Base-by-base conservation (phyloP, 2,113 vertebrate genomes). In the Rhipidura dahli region DNA sequence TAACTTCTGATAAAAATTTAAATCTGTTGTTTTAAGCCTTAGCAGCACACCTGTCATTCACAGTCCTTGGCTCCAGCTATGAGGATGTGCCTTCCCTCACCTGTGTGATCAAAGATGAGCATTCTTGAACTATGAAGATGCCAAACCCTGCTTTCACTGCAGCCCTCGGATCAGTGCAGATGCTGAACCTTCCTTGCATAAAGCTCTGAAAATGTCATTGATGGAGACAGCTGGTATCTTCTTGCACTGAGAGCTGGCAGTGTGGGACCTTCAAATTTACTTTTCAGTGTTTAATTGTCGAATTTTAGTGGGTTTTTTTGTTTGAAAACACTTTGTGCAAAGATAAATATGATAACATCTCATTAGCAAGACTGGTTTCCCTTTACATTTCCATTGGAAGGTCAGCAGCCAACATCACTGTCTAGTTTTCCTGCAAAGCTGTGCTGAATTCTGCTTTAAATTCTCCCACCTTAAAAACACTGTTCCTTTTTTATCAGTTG, bases 201-300 rank as follows among this genome's bases (percentile, higher is more conserved):
- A 30, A 75, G 76, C 60, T 92, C 88, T 83, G 88, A 18, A 77
- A 70, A 69, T 57, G 53, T 14, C 83, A 45, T 2, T 42, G 65
- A 3, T 39, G 0, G 4, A 68, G 61, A 22, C 37, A 40, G 11
- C 9, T 27, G 31, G 24, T 35, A 3, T 21, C 35, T 39, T 23
- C 82, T 33, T 71, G 40, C 24, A 37, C 56, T 47, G 22, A 2
- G 13, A 79, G 15, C 26, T 72, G 65, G 30, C 40, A 8, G 2
- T 24, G 40, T 50, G 23, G 31, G 11, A n/a, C 50, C 23, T 80
- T 30, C 50, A 64, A 7, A 60, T 44, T 71, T 57, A 12, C 15
- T 50, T 77, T 39, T 39, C 6, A 3, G 27, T 6, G 1, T 63
- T 78, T 33, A 61, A 4, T 35, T 42, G 0, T 15, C 0, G 2